Evolutionary conservation across 2,888 invertebrate species (phyloP), one percentile per base, ranked within the genome.

Genomic region (Melipona beecheii): DNA sequence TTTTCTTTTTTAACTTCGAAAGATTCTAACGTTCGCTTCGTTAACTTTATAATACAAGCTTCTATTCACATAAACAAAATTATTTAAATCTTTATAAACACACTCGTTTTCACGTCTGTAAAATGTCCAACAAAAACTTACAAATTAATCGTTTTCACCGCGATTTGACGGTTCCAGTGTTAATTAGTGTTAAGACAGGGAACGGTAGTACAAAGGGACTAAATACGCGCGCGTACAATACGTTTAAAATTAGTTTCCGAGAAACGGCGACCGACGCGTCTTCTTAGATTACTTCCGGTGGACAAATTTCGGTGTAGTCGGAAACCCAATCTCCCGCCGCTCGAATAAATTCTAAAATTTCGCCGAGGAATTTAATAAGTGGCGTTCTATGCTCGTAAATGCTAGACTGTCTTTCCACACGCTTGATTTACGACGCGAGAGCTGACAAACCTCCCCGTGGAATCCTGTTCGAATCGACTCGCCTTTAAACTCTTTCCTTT

Each of bases 331-430:
- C 76, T 58, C 52, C 56, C 49, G 4, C 49, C 56, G 52, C 73
- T 76, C 69, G 75, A 64, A 84, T 75, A 70, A 84, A 87, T 84
- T 86, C 86, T 86, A 86, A 79, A 84, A 87, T 87, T 86, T 86
- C 86, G 64, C 60, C 17, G 13, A 27, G 62, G 68, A 76, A 82
- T 82, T 76, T 72, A 75, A 62, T 50, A 50, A 60, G 69, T 56
- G 49, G 36, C 43, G 24, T 50, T 31, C 68, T 68, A 50, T 27
- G 68, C 76, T 78, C 60, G 79, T 79, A 69, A 69, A 75, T 11
- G 72, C 58, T 69, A 75, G 50, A 78, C 62, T 66, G 54, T 60
- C 69, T 72, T 54, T 27, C 17, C 43, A n/a, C 21, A 17, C 50
- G 49, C 52, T 19, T 24, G 50, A 64, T 50, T 58, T n/a, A 27